Evolutionary conservation across 2,888 invertebrate species (phyloP).

Genomic region (Masnerella sp.): DNA sequence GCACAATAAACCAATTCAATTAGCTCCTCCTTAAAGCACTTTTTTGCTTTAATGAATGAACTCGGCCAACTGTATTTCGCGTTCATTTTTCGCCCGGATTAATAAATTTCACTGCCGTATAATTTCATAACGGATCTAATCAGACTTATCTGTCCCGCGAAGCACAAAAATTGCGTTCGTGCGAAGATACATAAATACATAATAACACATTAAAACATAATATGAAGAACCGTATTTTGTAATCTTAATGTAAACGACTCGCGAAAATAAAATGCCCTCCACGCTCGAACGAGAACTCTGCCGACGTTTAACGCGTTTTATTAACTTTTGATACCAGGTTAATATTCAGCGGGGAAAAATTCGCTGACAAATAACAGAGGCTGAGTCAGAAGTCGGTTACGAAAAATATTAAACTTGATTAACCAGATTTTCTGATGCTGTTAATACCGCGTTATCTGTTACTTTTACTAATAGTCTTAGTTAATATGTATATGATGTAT

Average conservation of each 20-base stretch:
- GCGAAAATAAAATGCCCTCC: not conserved
- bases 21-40: not conserved
- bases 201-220: conserved; percentile 39
- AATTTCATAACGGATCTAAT: conserved; percentile 51
- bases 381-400: too few relatives aligned
- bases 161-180: conserved; percentile 35
- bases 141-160: conserved; percentile 42
- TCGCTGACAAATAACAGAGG: too few relatives aligned
- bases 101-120: conserved; percentile 50
- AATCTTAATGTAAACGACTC: conserved; percentile 23
- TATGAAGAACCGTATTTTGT: conserved; percentile 36
- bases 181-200: conserved; percentile 41
- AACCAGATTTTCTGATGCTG: too few relatives aligned
- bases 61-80: conserved; percentile 16
- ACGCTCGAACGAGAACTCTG: not conserved
- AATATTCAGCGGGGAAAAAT: not conserved
- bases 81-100: conserved; percentile 32
- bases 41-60: conserved; percentile 31
- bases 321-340: not conserved
- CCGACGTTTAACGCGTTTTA: not conserved
- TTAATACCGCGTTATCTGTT: too few relatives aligned
- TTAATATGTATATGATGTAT: too few relatives aligned
- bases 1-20: too few relatives aligned
- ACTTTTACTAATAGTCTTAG: too few relatives aligned
- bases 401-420: too few relatives aligned